phyloP scores from a whole-genome alignment of 2,113 vertebrate species.

The Antidorcas marsupialis region DNA sequence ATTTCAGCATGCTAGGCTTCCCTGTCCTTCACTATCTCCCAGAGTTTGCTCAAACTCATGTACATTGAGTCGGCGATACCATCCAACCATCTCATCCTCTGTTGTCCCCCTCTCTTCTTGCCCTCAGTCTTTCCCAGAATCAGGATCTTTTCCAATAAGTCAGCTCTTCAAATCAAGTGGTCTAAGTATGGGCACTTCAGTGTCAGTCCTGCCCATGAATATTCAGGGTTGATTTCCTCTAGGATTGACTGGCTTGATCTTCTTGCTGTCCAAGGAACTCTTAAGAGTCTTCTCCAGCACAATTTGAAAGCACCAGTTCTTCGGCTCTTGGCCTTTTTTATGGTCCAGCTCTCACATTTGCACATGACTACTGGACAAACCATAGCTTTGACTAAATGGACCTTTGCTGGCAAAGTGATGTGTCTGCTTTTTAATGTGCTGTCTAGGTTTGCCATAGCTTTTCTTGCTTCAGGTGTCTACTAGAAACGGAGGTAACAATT shows the following conservation, averaged over 20 bases:
- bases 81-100: neutral
- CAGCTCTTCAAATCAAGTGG: neutral
- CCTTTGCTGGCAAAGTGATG: neutral
- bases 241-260: neutral
- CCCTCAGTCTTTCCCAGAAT: neutral
- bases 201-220: neutral
- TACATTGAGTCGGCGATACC: accelerated
- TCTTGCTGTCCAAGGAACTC: neutral
- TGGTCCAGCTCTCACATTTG: neutral
- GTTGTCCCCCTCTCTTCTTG: neutral
- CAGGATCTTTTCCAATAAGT: neutral
- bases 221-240: neutral
- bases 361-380: neutral
- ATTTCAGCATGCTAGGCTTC: neutral
- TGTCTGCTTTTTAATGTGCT: neutral
- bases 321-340: neutral
- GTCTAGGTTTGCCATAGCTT: neutral
- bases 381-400: neutral
- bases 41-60: neutral
- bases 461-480: neutral
- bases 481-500: neutral
- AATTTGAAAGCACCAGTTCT: neutral
- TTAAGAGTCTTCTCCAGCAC: neutral
- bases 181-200: neutral
- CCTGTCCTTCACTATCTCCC: neutral